phyloP scores from a whole-genome alignment of 1,140 invertebrate species.

The Oncopodura yosiiana region DNA sequence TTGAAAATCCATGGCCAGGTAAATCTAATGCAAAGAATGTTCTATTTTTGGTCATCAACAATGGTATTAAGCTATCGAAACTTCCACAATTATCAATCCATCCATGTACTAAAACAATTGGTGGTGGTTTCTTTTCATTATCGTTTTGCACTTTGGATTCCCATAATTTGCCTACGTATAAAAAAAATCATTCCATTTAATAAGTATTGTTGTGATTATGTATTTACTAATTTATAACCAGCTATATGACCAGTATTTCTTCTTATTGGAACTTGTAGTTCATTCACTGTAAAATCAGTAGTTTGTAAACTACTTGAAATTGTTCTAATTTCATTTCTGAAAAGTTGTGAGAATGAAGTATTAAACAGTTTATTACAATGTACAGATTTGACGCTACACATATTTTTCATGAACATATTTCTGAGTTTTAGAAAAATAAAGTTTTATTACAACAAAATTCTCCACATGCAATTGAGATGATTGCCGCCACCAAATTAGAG shows the following conservation, averaged over 20 bases:
- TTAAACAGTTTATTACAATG: no score
- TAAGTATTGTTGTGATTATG: no score
- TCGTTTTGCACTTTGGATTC: conserved; percentile 3
- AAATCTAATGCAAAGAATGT: conserved; percentile 36
- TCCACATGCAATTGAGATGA: no score
- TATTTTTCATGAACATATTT: no score
- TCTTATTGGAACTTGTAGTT: conserved; percentile 5
- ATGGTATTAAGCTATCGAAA: conserved; percentile 40
- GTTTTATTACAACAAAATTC: no score
- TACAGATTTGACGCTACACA: no score
- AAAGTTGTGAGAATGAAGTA: no score
- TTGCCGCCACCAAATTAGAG: no score
- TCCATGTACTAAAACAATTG: conserved; percentile 61
- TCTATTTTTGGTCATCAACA: conserved; percentile 35
- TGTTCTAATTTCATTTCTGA: no score
- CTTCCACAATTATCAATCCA: conserved; percentile 41
- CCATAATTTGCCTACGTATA: conserved; percentile 32
- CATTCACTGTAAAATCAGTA: background rate
- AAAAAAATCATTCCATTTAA: conserved; percentile 3
- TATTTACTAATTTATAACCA: background rate
- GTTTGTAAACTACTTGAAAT: no score
- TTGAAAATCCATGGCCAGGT: conserved; percentile 41
- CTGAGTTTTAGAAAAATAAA: no score
- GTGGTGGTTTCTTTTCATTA: conserved; percentile 33
- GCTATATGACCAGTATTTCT: conserved; percentile 12